Evolutionary conservation across 2,113 vertebrate genomes (phyloP).

Genomic region (Tachycineta bicolor): DNA sequence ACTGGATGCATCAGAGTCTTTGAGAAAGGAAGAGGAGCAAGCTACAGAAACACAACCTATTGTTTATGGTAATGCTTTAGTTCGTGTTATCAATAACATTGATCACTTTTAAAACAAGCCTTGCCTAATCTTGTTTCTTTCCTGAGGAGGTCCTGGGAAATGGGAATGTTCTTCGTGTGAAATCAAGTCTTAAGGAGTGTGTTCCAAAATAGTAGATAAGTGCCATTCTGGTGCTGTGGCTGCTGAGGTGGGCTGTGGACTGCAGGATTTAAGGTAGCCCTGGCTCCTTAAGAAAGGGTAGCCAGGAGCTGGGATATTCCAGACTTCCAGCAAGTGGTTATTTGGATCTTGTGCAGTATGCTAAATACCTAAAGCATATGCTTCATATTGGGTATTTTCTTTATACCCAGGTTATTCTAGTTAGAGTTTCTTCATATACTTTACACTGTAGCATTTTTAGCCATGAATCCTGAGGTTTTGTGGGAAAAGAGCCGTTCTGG

Average conservation of each 20-base stretch:
- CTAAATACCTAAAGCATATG: not conserved
- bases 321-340: not conserved
- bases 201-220: not conserved
- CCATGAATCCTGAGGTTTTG: not conserved
- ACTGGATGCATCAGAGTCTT: constrained; percentile 94
- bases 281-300: not conserved
- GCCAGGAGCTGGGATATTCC: not conserved
- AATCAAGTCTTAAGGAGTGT: not conserved
- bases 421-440: not conserved
- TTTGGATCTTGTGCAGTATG: not conserved
- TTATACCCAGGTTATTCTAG: not conserved
- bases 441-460: not conserved
- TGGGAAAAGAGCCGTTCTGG: not conserved
- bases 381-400: not conserved
- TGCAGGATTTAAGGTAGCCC: not conserved
- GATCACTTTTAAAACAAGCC: not conserved
- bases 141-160: not conserved
- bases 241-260: not conserved
- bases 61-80: constrained; percentile 88
- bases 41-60: constrained; percentile 98
- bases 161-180: not conserved
- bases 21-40: constrained; percentile 99
- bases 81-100: not conserved
- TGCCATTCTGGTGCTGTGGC: not conserved
- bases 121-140: not conserved